Evolutionary conservation across 2,888 invertebrate species (phyloP).

Genomic region (Salticus scenicus): DNA sequence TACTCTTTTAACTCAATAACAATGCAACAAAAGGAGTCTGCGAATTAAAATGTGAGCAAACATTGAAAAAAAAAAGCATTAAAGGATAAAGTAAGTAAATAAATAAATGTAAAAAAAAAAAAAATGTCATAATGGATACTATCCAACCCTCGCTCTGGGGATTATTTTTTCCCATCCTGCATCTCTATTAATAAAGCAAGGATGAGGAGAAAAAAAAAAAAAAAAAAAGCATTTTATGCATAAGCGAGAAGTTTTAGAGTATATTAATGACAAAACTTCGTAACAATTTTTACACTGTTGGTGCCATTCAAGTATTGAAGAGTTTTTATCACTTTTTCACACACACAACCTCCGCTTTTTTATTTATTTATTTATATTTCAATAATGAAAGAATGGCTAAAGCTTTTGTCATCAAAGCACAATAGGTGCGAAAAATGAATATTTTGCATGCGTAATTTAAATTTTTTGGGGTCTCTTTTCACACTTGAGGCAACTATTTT

Average conservation of each 20-base stretch:
- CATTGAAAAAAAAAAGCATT: constrained; percentile 53
- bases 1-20: constrained; percentile 68
- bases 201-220: background rate
- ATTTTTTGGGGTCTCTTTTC: constrained; percentile 34
- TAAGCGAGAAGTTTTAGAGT: constrained; percentile 45
- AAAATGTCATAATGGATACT: constrained; percentile 35
- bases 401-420: constrained; percentile 55
- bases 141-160: constrained; percentile 13
- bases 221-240: constrained; percentile 30
- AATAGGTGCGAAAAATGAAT: constrained; percentile 49
- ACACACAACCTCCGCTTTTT: too few species aligned
- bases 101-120: constrained; percentile 32
- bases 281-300: constrained; percentile 41
- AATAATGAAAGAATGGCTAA: constrained; percentile 55
- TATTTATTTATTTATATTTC: constrained; percentile 23
- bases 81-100: constrained; percentile 54
- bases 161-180: constrained; percentile 1
- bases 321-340: constrained; percentile 33
- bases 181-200: constrained; percentile 8
- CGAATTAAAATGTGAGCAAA: constrained; percentile 63
- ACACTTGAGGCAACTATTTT: constrained; percentile 23
- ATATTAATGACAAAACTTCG: constrained; percentile 66
- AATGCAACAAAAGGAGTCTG: constrained; percentile 37
- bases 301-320: constrained; percentile 18
- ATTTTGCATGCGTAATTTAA: constrained; percentile 65